phyloP scores from a whole-genome alignment of 1,140 invertebrate species.

The Drosophila jambulina region DNA sequence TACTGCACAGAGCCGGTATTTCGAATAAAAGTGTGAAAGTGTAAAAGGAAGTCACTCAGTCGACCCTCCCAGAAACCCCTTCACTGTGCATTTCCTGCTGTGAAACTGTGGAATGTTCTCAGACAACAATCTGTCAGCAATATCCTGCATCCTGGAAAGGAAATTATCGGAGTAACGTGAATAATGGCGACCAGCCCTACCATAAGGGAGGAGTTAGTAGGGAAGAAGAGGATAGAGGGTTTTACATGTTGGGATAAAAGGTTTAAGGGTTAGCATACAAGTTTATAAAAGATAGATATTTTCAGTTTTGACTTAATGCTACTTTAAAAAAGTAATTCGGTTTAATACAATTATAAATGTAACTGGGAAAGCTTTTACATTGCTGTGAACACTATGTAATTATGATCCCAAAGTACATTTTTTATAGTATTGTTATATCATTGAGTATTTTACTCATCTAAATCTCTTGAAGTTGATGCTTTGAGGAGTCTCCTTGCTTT shows the following conservation, averaged over 20 bases:
- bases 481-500: neutral
- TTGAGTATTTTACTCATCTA: neutral
- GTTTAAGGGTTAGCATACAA: neutral
- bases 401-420: neutral
- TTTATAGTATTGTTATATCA: neutral
- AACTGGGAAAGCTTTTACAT: neutral
- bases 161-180: slow-evolving; percentile 27
- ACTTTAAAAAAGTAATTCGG: too few species aligned
- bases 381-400: neutral
- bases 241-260: neutral
- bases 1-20: slow-evolving; percentile 40
- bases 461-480: neutral
- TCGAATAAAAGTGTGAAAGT: slow-evolving; percentile 52
- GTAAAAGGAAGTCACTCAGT: slow-evolving; percentile 32
- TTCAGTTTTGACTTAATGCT: neutral
- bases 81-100: slow-evolving; percentile 41
- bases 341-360: neutral
- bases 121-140: slow-evolving; percentile 61
- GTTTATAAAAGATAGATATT: neutral
- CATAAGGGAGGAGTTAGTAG: neutral
- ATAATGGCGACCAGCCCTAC: slow-evolving; percentile 3
- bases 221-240: neutral
- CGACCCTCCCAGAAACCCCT: slow-evolving; percentile 11
- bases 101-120: slow-evolving; percentile 34
- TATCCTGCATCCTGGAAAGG: slow-evolving; percentile 62